phyloP scores from a whole-genome alignment of 2,888 invertebrate species.

The Steinernema carpocapsae region DNA sequence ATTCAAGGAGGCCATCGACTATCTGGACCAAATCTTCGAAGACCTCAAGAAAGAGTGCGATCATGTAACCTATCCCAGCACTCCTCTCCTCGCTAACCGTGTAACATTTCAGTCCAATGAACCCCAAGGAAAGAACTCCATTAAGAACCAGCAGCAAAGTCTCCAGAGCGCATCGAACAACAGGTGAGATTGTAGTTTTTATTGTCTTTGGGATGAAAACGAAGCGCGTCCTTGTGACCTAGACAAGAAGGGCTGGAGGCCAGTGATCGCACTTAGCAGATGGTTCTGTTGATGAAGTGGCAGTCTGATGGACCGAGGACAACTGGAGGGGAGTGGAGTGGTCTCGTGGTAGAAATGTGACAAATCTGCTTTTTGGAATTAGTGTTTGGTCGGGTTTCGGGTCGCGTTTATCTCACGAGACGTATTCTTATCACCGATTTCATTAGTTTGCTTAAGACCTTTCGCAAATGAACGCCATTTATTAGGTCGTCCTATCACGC shows the following conservation, averaged over 20 bases:
- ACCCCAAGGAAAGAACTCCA: background rate
- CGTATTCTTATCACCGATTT: too few species aligned
- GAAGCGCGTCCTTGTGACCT: background rate
- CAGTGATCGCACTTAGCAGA: constrained; percentile 1
- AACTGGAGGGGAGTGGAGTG: too few species aligned
- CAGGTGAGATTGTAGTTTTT: constrained; percentile 6
- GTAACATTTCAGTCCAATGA: constrained; percentile 1
- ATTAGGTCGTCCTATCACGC: too few species aligned
- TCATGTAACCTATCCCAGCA: constrained; percentile 23
- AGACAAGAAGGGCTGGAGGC: background rate
- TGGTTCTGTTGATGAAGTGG: too few species aligned
- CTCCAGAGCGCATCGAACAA: background rate
- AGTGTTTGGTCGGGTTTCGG: too few species aligned
- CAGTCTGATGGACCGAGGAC: too few species aligned
- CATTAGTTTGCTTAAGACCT: too few species aligned
- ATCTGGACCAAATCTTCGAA: constrained; percentile 68
- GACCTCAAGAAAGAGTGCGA: constrained; percentile 65
- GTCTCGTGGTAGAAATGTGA: too few species aligned
- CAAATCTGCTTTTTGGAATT: too few species aligned
- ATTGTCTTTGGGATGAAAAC: too few species aligned
- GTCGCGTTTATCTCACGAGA: too few species aligned
- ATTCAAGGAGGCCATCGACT: constrained; percentile 68
- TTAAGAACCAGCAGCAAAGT: background rate
- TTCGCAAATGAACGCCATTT: too few species aligned
- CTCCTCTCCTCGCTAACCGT: background rate